Percentiles rank a stretch among this genome's conserved stretches.
These are phyloP conservation scores for Erythrolamprus reginae DNA, from an alignment of 2,113 vertebrate species.

Conservation along the genomic window DNA sequence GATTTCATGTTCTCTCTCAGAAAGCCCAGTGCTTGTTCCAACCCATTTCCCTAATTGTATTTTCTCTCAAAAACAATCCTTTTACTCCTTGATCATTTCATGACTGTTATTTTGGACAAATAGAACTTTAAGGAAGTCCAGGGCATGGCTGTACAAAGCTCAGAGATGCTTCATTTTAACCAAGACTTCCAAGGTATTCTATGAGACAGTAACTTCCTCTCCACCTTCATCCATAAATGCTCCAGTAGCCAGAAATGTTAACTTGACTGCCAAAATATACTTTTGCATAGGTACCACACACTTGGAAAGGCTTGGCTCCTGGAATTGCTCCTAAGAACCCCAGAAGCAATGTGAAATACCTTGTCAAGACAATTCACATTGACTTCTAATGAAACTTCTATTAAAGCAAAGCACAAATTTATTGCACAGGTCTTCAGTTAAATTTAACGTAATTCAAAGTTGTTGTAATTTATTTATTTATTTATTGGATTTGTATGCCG, in stretches of 20 bases:
- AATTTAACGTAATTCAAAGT: not conserved
- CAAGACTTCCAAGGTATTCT: not conserved
- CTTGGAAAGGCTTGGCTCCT: not conserved
- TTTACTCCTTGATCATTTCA: not conserved
- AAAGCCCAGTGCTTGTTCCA: not conserved
- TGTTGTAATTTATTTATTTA: no score
- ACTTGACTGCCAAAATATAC: not conserved
- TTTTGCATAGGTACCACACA: not conserved
- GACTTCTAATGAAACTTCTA: not conserved
- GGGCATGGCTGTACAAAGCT: not conserved
- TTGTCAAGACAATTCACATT: not conserved
- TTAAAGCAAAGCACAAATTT: not conserved
- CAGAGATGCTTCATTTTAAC: not conserved
- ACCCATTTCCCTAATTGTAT: not conserved
- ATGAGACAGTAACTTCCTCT: not conserved
- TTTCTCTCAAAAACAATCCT: not conserved
- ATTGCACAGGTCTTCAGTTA: not conserved
- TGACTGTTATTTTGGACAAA: not conserved
- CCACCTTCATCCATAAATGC: not conserved
- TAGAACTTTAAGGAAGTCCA: not conserved
- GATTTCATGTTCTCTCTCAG: not conserved
- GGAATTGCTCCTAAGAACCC: not conserved
- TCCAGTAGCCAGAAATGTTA: not conserved
- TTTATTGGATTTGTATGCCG: no score
- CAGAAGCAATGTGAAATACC: not conserved